Evolutionary conservation across 1,140 invertebrate species (phyloP), one percentile per base, ranked within the genome.

Genomic region (Contarinia nasturtii): DNA sequence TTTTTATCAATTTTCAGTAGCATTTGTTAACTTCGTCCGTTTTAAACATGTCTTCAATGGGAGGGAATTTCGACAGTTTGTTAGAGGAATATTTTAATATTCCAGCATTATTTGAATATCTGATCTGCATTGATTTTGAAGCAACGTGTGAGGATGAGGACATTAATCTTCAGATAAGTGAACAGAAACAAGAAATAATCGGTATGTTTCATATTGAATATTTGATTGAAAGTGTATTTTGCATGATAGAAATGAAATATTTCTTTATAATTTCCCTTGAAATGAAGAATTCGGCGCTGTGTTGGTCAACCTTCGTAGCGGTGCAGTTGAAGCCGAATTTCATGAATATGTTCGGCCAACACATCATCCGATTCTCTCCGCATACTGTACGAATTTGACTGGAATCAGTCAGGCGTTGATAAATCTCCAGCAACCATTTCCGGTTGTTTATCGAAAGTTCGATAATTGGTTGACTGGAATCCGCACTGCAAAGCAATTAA

Each of bases 211-310:
- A n/a, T n/a, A n/a, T n/a, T n/a, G n/a, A n/a, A n/a, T n/a, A n/a
- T n/a, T n/a, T n/a, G n/a, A n/a, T n/a, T n/a, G n/a, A n/a, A n/a
- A n/a, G n/a, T n/a, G n/a, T n/a, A n/a, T n/a, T n/a, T n/a, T n/a
- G n/a, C n/a, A n/a, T n/a, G n/a, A n/a, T n/a, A n/a, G n/a, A n/a
- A n/a, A n/a, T n/a, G n/a, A n/a, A n/a, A n/a, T n/a, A n/a, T n/a
- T n/a, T n/a, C n/a, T n/a, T n/a, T n/a, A n/a, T n/a, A n/a, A n/a
- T n/a, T 42, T 41, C 14, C 2, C 15, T 40, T 38, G 38, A 34
- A 76, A 77, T 46, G 76, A 77, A 36, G 79, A 82, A 58, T 80
- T 82, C 60, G 76, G 79, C 10, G 74, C 73, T 12, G 70, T 81
- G 36, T 56, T 82, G 7, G 57, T 80, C 21, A 65, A 74, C 54